Conservation (phyloP, 1,140 invertebrate genomes). For the Ctenoplectra terminalis region DNA sequence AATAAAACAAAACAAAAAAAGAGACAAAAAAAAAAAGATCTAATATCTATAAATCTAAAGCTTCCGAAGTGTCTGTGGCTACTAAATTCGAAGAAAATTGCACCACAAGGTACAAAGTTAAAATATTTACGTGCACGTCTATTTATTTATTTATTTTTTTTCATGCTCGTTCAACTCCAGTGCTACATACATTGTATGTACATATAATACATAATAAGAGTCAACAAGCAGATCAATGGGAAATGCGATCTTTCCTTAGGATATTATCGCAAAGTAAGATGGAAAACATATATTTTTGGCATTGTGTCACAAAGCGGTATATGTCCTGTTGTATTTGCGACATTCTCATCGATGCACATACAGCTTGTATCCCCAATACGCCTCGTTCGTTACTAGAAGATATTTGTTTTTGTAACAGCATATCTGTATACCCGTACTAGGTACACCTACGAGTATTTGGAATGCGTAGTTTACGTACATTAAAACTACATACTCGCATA, state of each 20-base stretch:
- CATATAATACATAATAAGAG: not conserved
- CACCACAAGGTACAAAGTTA: conserved; percentile 1
- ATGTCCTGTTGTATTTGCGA: conserved; percentile 26
- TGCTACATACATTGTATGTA: not conserved
- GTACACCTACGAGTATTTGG: conserved; percentile 56
- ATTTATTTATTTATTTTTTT: not conserved
- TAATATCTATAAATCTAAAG: not conserved
- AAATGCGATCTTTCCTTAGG: not conserved
- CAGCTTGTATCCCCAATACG: conserved; percentile 44
- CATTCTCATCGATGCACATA: conserved; percentile 36
- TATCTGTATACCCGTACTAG: conserved; percentile 46
- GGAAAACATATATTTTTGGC: not conserved
- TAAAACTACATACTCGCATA: conserved; percentile 47
- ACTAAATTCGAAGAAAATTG: not conserved
- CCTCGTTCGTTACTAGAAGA: conserved; percentile 48
- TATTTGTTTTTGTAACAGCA: conserved; percentile 41
- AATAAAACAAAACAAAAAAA: not conserved
- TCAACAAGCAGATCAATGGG: not conserved
- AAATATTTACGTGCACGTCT: not conserved
- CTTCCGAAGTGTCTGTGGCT: not conserved
- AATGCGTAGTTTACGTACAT: conserved; percentile 64
- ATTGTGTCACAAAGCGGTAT: conserved; percentile 12
- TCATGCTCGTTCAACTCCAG: not conserved
- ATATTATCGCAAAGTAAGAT: not conserved
- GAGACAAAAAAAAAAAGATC: too few species aligned